Evolutionary conservation across 2,113 vertebrate genomes (phyloP), one percentile per base, ranked within the genome.

Genomic region (Furnarius figulus): DNA sequence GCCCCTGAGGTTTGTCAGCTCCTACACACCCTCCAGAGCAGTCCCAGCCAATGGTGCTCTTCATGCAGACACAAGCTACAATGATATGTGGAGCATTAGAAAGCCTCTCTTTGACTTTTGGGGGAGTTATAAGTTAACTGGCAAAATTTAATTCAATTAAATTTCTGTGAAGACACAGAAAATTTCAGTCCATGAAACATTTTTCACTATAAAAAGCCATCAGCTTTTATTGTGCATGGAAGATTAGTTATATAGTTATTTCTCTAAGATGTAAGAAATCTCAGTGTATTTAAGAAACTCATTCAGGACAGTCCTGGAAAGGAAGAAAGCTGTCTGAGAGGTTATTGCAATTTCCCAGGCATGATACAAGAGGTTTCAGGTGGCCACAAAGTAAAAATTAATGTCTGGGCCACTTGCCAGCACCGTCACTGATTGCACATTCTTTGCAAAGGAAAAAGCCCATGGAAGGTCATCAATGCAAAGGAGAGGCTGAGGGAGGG

Each of bases 351-450:
- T 87, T 94, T 89, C 39, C 73, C 61, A 74, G 50, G 42, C n/a
- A 70, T 16, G 0, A 1, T 59, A 67, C 1, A 5, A 87, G 52
- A 85, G 31, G 18, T 92, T 94, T 89, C 76, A 83, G 73, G 58
- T 37, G 59, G n/a, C 50, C 39, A 3, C 5, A 17, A 82, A 56
- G 52, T 47, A 47, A 82, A 87, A 93, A 79, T 6, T 24, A 13
- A 68, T 6, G 8, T 66, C 70, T 63, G 65, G 27, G 40, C 23
- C 1, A 0, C 72, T 39, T 19, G 2, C 23, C 3, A 16, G 40
- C n/a, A 55, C 27, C 2, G 0, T 35, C 85, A 31, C 44, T 63
- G 62, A 11, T 21, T 39, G 35, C 44, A 59, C 0, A 0, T n/a
- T 87, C 47, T 84, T 55, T 2, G 1, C 61, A 63, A 59, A 67